phyloP scores from a whole-genome alignment of 2,888 invertebrate genomes.

The Onchidella celtica region DNA sequence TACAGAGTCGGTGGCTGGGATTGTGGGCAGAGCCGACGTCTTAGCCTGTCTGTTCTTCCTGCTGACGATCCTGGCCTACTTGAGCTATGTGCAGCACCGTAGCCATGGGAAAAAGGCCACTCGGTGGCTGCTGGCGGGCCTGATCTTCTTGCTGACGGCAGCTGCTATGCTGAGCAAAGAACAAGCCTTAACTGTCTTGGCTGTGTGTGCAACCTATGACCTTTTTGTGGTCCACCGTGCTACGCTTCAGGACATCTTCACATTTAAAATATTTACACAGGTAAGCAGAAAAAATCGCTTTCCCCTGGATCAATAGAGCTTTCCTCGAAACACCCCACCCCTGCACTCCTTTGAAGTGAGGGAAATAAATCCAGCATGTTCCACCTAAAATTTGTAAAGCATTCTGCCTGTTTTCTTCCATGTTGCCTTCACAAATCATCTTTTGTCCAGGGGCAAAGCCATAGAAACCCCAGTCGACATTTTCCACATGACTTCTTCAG shows the following conservation, averaged over 20 bases:
- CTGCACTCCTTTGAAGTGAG: too few relatives aligned
- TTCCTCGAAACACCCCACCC: too few relatives aligned
- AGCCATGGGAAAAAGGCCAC: conserved; percentile 48
- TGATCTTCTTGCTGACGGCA: conserved; percentile 85
- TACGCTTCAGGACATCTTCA: conserved; percentile 60
- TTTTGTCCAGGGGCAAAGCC: too few relatives aligned
- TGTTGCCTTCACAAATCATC: too few relatives aligned
- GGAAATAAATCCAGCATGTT: too few relatives aligned
- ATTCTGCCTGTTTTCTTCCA: too few relatives aligned
- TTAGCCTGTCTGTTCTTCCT: conserved; percentile 95
- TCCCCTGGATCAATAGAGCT: too few relatives aligned
- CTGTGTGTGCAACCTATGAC: conserved; percentile 94
- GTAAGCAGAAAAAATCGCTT: conserved; percentile 58
- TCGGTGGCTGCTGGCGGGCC: conserved; percentile 82
- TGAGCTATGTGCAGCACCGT: conserved; percentile 78
- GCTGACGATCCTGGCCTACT: conserved; percentile 91
- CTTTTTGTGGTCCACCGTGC: conserved; percentile 84
- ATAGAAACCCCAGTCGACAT: too few relatives aligned
- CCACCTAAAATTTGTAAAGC: too few relatives aligned
- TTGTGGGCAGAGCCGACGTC: conserved; percentile 95
- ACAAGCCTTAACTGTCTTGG: conserved; percentile 94
- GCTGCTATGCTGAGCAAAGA: conserved; percentile 96
- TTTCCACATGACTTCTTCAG: too few relatives aligned
- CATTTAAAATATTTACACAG: conserved; percentile 61
- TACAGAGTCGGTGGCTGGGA: conserved; percentile 95